These are phyloP conservation scores for Drosophila sechellia DNA, from an alignment of 1,140 invertebrate species.

Conservation along the genomic window DNA sequence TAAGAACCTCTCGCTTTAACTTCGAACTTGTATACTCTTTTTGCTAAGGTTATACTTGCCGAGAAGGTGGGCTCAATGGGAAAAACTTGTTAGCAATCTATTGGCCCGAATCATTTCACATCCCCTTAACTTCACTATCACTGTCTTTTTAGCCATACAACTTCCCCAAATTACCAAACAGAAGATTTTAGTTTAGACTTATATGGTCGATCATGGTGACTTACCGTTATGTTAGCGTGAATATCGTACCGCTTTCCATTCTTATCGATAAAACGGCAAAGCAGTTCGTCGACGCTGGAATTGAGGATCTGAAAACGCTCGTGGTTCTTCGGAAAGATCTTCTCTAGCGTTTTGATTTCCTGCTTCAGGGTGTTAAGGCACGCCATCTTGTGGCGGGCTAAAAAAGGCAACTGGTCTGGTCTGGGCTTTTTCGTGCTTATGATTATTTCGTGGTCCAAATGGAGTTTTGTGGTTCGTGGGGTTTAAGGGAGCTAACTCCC, in stretches of 20 bases:
- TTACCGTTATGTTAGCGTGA: conserved; percentile 99
- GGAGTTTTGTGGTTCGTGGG: conserved; percentile 12
- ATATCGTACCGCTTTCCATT: conserved; percentile 98
- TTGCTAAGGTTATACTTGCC: conserved; percentile 15
- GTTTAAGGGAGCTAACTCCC: conserved; percentile 13
- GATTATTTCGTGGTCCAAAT: conserved; percentile 30
- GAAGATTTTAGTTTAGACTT: too few species aligned
- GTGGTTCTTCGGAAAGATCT: conserved; percentile 97
- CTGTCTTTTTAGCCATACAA: too few species aligned
- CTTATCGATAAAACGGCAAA: conserved; percentile 97
- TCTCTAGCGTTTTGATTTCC: conserved; percentile 98
- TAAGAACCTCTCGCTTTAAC: not conserved
- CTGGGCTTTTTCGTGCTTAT: conserved; percentile 28
- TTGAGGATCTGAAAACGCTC: conserved; percentile 98
- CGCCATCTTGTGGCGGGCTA: conserved; percentile 89
- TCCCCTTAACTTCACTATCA: too few species aligned
- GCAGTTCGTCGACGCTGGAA: conserved; percentile 98
- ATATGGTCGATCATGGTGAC: conserved; percentile 56
- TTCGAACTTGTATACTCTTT: conserved; percentile 1
- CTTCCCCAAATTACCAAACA: too few species aligned
- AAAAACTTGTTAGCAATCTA: conserved; percentile 22
- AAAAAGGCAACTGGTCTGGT: conserved; percentile 56
- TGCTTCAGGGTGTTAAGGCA: conserved; percentile 98
- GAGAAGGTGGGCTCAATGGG: conserved; percentile 24
- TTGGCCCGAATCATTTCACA: not conserved